These are phyloP conservation scores for Ypsolopha scabrella DNA, from an alignment of 2,888 invertebrate species.

Conservation along the genomic window DNA sequence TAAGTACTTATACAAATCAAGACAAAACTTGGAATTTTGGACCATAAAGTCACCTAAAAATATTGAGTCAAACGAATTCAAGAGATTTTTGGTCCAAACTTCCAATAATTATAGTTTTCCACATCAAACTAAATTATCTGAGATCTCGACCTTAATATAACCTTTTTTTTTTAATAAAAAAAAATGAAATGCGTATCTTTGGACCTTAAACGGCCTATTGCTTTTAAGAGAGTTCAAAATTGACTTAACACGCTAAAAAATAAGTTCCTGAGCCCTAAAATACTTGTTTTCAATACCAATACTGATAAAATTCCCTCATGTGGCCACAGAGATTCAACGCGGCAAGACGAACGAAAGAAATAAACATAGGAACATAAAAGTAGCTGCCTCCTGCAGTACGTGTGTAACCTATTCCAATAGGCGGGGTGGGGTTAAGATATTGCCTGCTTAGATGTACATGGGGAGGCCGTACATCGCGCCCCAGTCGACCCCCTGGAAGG, in stretches of 20 bases:
- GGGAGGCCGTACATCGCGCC: conserved; percentile 92
- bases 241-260: conserved; percentile 30
- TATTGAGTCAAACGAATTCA: too few relatives aligned
- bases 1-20: conserved; percentile 17
- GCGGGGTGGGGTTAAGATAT: neutral
- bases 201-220: conserved; percentile 20
- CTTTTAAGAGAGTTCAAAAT: conserved; percentile 24
- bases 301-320: conserved; percentile 28
- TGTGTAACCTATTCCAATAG: neutral
- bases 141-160: conserved; percentile 35
- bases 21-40: neutral
- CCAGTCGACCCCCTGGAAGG: conserved; percentile 94
- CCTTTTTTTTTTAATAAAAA: conserved; percentile 19
- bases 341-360: neutral
- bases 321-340: conserved; percentile 15
- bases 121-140: conserved; percentile 55
- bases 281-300: conserved; percentile 21
- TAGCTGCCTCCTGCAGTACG: neutral
- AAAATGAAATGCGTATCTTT: conserved; percentile 47
- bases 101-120: conserved; percentile 1
- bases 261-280: conserved; percentile 26
- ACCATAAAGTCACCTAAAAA: neutral
- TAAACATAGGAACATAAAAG: conserved; percentile 1
- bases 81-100: neutral
- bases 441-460: conserved; percentile 85